phyloP scores from a whole-genome alignment of 2,888 invertebrate genomes.

The Acheta domesticus region DNA sequence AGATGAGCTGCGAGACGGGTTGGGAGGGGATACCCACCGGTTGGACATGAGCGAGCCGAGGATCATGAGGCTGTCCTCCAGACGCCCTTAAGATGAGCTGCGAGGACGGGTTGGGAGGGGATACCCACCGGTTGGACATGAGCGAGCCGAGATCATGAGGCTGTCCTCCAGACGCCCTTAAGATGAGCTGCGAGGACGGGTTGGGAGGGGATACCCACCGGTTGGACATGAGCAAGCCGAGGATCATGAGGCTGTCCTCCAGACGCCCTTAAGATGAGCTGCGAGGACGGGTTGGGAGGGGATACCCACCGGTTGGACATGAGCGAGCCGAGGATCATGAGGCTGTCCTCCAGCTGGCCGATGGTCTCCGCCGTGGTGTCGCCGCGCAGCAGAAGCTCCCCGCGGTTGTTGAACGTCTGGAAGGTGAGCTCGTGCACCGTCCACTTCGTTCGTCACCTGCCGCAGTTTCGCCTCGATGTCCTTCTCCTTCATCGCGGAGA shows the following conservation, averaged over 20 bases:
- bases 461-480: constrained; percentile 95
- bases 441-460: constrained; percentile 95
- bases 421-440: constrained; percentile 88
- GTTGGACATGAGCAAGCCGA: constrained; percentile 90
- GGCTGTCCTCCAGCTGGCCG: constrained; percentile 88
- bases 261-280: constrained; percentile 60
- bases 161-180: constrained; percentile 87
- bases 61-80: constrained; percentile 96
- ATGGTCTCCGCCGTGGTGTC: constrained; percentile 95
- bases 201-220: constrained; percentile 50
- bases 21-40: constrained; percentile 51
- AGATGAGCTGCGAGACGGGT: too few species aligned
- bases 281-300: too few species aligned
- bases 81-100: too few species aligned
- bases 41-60: constrained; percentile 90
- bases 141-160: constrained; percentile 94
- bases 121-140: constrained; percentile 73
- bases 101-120: too few species aligned
- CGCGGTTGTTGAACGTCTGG: constrained; percentile 91
- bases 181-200: too few species aligned
- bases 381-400: constrained; percentile 84
- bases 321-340: constrained; percentile 93
- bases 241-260: constrained; percentile 95
- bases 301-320: constrained; percentile 75
- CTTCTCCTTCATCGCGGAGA: constrained; percentile 96